A percentile compares a stretch with the other conserved stretches of the same genome.
phyloP scores from a whole-genome alignment of 2,797 vertebrate species.

The Danio jaintianensis region DNA sequence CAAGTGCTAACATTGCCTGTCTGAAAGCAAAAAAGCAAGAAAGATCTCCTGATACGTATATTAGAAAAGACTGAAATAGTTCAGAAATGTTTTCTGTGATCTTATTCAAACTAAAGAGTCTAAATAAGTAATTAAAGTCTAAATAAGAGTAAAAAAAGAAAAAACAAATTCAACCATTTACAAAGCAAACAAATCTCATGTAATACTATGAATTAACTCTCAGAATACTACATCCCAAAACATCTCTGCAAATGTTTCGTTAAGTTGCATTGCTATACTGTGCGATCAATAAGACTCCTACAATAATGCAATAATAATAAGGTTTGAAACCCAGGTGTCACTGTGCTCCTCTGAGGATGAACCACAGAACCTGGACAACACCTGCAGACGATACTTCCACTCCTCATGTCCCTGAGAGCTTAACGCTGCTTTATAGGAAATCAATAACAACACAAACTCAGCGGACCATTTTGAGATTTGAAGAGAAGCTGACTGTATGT shows the following conservation, averaged over 20 bases:
- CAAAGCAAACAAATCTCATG: neutral
- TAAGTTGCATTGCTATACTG: neutral
- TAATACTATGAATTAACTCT: neutral
- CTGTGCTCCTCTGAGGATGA: conserved; percentile 23
- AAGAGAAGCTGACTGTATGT: conserved; percentile 23
- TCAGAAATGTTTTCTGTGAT: neutral
- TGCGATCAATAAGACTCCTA: conserved; percentile 10
- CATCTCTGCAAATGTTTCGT: neutral
- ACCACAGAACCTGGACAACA: conserved; percentile 34
- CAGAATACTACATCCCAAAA: neutral
- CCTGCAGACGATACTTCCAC: conserved; percentile 29
- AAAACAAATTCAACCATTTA: neutral
- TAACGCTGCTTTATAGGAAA: conserved; percentile 42
- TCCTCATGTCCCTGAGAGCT: conserved; percentile 39
- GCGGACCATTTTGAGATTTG: conserved; percentile 41
- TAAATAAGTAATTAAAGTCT: too few relatives aligned
- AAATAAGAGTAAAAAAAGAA: neutral
- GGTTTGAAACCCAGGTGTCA: neutral
- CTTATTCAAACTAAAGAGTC: neutral
- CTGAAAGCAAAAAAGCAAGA: neutral
- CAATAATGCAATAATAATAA: conserved; percentile 28
- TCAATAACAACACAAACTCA: conserved; percentile 35
- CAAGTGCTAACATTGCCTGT: neutral
- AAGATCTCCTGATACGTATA: neutral
- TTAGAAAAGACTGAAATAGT: neutral